Conservation (phyloP, 2,888 invertebrate genomes). For the Nomada flava region DNA sequence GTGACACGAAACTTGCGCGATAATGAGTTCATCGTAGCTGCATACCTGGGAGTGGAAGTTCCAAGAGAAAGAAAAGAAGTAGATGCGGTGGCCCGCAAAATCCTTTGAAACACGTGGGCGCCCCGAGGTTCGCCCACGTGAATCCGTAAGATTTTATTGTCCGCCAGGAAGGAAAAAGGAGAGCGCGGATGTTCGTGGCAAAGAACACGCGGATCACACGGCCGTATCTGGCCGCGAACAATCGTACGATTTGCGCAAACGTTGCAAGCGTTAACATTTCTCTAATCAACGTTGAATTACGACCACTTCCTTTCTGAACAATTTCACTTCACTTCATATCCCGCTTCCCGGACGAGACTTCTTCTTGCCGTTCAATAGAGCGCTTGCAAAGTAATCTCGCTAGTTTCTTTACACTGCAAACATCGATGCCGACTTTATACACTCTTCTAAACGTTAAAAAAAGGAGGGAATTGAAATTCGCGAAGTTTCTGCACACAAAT, state of each 20-base stretch:
- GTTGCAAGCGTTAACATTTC: no score
- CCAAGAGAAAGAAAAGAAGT: slow-evolving; percentile 33
- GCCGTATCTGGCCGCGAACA: not conserved
- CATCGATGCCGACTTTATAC: no score
- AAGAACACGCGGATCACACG: not conserved
- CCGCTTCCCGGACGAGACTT: no score
- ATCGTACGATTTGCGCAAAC: no score
- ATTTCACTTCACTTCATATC: no score
- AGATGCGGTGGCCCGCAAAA: slow-evolving; percentile 28
- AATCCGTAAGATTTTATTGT: slow-evolving; percentile 65
- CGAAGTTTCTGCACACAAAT: not conserved
- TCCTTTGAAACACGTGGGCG: slow-evolving; percentile 57
- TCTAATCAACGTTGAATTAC: no score
- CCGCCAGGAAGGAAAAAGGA: slow-evolving; percentile 9
- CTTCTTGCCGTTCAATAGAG: no score
- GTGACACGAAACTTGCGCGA: slow-evolving; percentile 60
- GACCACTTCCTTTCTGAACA: no score
- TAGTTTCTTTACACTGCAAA: no score
- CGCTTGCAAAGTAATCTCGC: no score
- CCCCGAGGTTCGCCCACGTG: slow-evolving; percentile 69
- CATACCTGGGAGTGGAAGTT: slow-evolving; percentile 69
- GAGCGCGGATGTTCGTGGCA: slow-evolving; percentile 6
- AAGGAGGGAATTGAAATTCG: no score
- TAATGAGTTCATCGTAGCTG: slow-evolving; percentile 76
- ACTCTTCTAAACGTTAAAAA: no score